Base-by-base conservation (phyloP, 2,113 vertebrate species). In the Anseranas semipalmata region DNA sequence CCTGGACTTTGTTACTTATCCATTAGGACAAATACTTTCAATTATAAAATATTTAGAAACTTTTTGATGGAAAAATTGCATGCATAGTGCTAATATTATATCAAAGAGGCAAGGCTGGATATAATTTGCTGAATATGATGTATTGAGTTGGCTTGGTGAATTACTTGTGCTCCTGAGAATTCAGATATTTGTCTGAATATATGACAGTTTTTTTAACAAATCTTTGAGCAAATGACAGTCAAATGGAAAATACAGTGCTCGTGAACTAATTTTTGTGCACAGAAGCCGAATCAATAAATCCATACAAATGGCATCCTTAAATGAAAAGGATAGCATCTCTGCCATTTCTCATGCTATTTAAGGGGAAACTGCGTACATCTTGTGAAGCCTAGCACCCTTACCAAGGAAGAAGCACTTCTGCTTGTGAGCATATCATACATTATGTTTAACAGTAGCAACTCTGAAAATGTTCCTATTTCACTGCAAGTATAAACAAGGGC, bases 151-250 rank as follows among this genome's bases (percentile, higher is more conserved):
- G 72, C 37, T 95, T 84, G 83, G 70, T 3, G 2, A 68, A 30
- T 67, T 74, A 77, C 25, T 85, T 22, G 1, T 83, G 28, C 45
- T 90, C 9, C 43, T 46, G 45, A 3, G 2, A 88, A 71, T 77
- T 73, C 87, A 88, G 85, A 87, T 91, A 88, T 89, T 91, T 94
- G 48, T 45, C 53, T 91, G 63, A 87, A 82, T 48, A 65, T 3
- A 37, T 12, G 62, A 68, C n/a, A 9, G 21, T 84, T 82, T 78
- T 78, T 73, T 60, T 15, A 35, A n/a, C 35, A 73, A 2, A 3
- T 53, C 85, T 90, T 88, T 74, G 63, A 75, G 65, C 19, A 87
- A 85, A 87, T 25, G 32, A 9, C 55, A 78, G 32, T 48, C 48
- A 46, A 59, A 76, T 48, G 56, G 59, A 76, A 76, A 43, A 46